A percentile compares a stretch with the other conserved stretches of the same genome.
Evolutionary conservation across 2,113 vertebrate species (phyloP).

Genomic region (Ovibos moschatus): DNA sequence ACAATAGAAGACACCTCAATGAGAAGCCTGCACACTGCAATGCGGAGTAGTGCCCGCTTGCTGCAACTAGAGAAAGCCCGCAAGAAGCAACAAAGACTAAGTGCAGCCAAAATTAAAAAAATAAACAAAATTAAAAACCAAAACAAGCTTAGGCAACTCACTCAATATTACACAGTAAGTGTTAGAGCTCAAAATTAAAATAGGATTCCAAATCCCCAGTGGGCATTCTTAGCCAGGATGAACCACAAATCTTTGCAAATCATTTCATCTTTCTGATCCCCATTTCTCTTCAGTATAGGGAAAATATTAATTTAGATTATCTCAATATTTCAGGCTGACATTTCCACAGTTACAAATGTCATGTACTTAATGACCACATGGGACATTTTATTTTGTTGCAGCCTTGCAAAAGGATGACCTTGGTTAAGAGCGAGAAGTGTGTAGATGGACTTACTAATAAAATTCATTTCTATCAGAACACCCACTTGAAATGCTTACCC

Average conservation of each 20-base stretch:
- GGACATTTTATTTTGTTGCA: not conserved
- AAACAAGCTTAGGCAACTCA: not conserved
- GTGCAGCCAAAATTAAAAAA: not conserved
- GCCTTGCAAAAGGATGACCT: not conserved
- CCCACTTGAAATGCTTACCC: not conserved
- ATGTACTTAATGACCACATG: not conserved
- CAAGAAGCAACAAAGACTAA: not conserved
- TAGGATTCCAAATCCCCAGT: not conserved
- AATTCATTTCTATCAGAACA: not conserved
- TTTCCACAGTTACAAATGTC: not conserved
- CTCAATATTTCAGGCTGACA: not conserved
- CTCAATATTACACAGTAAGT: not conserved
- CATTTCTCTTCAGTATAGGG: not conserved
- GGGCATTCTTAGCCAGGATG: not conserved
- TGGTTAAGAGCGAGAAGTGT: not conserved
- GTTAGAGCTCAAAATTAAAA: not conserved
- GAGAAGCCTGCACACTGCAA: not conserved
- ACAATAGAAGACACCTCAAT: not conserved
- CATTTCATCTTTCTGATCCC: not conserved
- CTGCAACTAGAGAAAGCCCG: not conserved
- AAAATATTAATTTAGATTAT: not conserved
- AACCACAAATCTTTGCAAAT: not conserved
- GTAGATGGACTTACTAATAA: not conserved
- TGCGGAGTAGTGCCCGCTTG: accelerated
- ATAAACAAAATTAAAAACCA: not conserved